Evolutionary conservation across 2,113 vertebrate genomes (phyloP), one percentile per base, ranked within the genome.

Genomic region (Atlantisia rogersi): DNA sequence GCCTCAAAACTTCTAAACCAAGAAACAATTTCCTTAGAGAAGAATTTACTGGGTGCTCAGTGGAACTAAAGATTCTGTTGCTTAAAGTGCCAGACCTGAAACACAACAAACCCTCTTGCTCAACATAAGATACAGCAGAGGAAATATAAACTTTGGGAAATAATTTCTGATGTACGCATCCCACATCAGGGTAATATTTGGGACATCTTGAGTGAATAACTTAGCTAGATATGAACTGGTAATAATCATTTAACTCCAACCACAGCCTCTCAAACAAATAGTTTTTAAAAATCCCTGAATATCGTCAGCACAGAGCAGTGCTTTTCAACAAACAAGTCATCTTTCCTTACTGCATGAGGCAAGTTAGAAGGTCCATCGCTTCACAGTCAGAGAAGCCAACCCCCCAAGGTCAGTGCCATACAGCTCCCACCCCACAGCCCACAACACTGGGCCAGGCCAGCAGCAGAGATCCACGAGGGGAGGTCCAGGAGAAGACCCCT

Each of bases 341-440:
- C 4, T n/a, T 39, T 44, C 31, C 2, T 5, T 35, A 20, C 0
- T 2, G 7, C 55, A 18, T 0, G 10, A n/a, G 9, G 20, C 29
- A 20, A 24, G 6, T 32, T 0, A 19, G 31, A n/a, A 11, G 8
- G 1, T 67, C 35, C 5, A 5, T 8, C 39, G 2, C 28, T 42
- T 2, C 0, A 4, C 9, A 48, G 22, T 21, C 13, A 16, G 39
- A 26, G 55, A 32, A 40, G 53, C 42, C 52, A 59, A 9, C 21
- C 1, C 20, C 15, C 2, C 3, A 21, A 32, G 9, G 40, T 2
- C 0, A 13, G 2, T 35, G 24, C 40, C 58, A 42, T 2, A 32
- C 58, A 4, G 3, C 48, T 22, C 71, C 12, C 15, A 40, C 11
- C 40, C 62, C 0, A 1, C 71, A 12, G 88, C 46, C 39, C 39